phyloP scores from a whole-genome alignment of 2,888 invertebrate species.

The Prenolepis imparis region DNA sequence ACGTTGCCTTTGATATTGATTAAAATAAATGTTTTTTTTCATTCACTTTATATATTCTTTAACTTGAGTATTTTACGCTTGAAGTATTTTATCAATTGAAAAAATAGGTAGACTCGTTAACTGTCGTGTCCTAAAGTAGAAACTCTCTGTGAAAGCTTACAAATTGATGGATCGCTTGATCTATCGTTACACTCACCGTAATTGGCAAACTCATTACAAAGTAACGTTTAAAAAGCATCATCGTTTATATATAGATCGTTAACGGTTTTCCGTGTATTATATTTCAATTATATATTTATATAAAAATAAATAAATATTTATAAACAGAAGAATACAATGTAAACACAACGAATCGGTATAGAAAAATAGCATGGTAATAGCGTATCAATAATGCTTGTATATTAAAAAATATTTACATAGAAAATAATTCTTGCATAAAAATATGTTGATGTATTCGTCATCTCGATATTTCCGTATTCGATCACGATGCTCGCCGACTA shows the following conservation, averaged over 20 bases:
- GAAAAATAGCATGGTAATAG: not conserved
- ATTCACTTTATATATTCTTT: constrained; percentile 4
- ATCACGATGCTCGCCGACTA: not conserved
- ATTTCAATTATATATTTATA: constrained; percentile 7
- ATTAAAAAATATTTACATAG: constrained; percentile 1
- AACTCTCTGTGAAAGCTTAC: constrained; percentile 30
- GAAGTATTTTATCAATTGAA: constrained; percentile 27
- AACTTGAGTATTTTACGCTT: not conserved
- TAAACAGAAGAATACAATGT: not conserved
- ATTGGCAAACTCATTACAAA: constrained; percentile 48
- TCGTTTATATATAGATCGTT: not conserved
- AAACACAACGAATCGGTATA: not conserved
- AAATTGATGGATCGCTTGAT: constrained; percentile 52
- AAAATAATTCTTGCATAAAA: not conserved
- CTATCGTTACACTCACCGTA: constrained; percentile 38
- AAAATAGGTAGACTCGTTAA: constrained; percentile 18
- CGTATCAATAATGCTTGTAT: not conserved
- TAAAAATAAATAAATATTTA: constrained; percentile 16
- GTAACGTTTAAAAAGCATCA: constrained; percentile 24
- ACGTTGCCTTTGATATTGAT: not conserved
- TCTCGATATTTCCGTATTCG: not conserved
- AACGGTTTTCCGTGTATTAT: not conserved
- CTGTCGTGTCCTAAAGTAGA: not conserved
- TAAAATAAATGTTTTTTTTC: not conserved
- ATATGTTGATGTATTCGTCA: not conserved